Conservation (phyloP, 30 jellyfish, hydroid and myxozoan genomes). For the Aurelia aurita complex sp. Pacific region DNA sequence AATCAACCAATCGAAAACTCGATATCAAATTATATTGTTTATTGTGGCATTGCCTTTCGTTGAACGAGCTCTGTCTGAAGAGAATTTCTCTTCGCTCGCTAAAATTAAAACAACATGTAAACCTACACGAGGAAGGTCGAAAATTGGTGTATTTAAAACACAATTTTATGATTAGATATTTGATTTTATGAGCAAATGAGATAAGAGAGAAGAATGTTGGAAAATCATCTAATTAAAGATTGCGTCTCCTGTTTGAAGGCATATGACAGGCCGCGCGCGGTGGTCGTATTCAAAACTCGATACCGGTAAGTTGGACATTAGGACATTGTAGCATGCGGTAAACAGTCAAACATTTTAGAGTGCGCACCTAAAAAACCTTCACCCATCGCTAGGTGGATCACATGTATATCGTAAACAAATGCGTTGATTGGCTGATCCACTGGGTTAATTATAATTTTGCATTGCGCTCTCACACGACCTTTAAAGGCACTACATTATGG, state of each 20-base stretch:
- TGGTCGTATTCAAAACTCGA: conserved; percentile 61
- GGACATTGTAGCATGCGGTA: conserved; percentile 89
- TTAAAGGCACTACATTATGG: conserved; percentile 52
- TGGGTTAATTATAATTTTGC: conserved; percentile 52
- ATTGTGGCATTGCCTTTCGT: neutral
- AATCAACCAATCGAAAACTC: conserved; percentile 26
- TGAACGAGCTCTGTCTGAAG: neutral
- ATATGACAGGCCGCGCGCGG: conserved; percentile 42
- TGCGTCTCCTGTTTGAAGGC: conserved; percentile 44
- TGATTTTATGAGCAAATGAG: too few relatives aligned
- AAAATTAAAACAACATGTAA: neutral
- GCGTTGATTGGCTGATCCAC: conserved; percentile 55
- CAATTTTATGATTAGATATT: too few relatives aligned
- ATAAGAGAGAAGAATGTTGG: neutral
- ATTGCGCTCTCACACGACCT: conserved; percentile 43
- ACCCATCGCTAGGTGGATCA: conserved; percentile 79
- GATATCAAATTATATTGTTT: conserved; percentile 14
- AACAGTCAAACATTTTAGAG: conserved; percentile 77
- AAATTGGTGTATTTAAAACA: too few relatives aligned
- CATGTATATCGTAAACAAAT: conserved; percentile 75
- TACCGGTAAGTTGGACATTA: conserved; percentile 64
- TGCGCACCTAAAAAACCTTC: conserved; percentile 65
- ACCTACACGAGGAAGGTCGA: too few relatives aligned
- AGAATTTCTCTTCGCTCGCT: neutral
- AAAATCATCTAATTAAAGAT: conserved; percentile 24